Evolutionary conservation across 2,113 vertebrate species (phyloP).

Genomic region (Henicopernis longicauda): DNA sequence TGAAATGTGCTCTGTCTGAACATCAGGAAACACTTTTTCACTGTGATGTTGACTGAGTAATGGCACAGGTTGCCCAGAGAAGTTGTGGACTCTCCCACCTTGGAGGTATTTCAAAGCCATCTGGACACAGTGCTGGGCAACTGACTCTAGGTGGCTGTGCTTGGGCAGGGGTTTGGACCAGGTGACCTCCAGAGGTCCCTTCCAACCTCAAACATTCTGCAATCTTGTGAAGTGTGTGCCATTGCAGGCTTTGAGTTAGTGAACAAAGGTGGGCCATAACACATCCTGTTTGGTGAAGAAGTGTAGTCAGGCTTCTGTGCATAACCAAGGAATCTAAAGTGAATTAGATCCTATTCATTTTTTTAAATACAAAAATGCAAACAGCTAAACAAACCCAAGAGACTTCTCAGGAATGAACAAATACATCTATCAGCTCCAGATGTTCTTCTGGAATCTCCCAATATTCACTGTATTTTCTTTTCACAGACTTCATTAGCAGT

Average conservation of each 20-base stretch:
- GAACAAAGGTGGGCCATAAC: not conserved
- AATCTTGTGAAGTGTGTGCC: not conserved
- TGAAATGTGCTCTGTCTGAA: not conserved
- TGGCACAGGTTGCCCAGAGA: not conserved
- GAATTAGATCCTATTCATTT: not conserved
- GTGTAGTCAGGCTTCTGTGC: not conserved
- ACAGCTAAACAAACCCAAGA: not conserved
- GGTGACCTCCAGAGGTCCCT: not conserved
- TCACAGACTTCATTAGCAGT: not conserved
- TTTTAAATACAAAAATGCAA: not conserved
- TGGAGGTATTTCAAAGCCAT: not conserved
- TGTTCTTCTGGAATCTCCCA: not conserved
- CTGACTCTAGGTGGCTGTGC: not conserved
- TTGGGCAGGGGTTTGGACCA: not conserved
- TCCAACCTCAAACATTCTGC: not conserved
- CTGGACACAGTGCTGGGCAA: not conserved
- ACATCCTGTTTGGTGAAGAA: not conserved
- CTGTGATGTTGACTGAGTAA: not conserved
- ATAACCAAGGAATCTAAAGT: not conserved
- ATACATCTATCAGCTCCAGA: not conserved
- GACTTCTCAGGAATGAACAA: not conserved
- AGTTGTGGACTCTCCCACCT: not conserved
- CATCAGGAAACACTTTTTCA: not conserved
- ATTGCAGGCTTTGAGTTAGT: not conserved
- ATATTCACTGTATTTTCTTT: not conserved